A percentile compares a stretch with the other conserved stretches of the same genome.
Conservation (phyloP, 2,113 vertebrate species). For the Pangasianodon gigas region DNA sequence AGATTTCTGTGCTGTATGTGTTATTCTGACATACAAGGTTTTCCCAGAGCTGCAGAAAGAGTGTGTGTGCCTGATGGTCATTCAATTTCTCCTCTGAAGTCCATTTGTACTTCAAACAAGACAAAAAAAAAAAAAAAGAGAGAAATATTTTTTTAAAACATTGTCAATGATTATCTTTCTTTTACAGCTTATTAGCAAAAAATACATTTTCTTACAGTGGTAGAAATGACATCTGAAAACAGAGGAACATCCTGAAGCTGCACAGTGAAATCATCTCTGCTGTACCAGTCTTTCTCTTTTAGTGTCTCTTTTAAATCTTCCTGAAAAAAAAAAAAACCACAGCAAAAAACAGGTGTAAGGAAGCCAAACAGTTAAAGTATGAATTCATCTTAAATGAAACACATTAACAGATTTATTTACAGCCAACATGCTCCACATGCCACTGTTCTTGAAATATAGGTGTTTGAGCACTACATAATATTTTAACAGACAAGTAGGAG, state of each 20-base stretch:
- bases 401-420: not conserved
- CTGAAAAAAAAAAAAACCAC: not conserved
- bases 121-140: not conserved
- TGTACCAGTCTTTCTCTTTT: conserved; percentile 67
- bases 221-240: conserved; percentile 41
- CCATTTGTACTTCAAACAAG: not conserved
- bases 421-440: not conserved
- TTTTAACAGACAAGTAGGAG: no score
- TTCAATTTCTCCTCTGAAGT: not conserved
- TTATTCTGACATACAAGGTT: conserved; percentile 64
- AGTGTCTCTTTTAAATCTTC: conserved; percentile 54
- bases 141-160: not conserved
- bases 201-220: conserved; percentile 51
- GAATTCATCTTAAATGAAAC: not conserved
- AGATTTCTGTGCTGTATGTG: not conserved
- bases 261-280: conserved; percentile 76
- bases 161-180: not conserved
- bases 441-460: not conserved
- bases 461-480: not conserved
- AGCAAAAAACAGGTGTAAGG: not conserved
- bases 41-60: conserved; percentile 68
- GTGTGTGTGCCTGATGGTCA: conserved; percentile 51
- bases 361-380: not conserved
- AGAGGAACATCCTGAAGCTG: conserved; percentile 74
- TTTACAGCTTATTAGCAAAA: not conserved